Base-by-base conservation (phyloP, 2,888 invertebrate genomes). In the Drosophila macrospina region DNA sequence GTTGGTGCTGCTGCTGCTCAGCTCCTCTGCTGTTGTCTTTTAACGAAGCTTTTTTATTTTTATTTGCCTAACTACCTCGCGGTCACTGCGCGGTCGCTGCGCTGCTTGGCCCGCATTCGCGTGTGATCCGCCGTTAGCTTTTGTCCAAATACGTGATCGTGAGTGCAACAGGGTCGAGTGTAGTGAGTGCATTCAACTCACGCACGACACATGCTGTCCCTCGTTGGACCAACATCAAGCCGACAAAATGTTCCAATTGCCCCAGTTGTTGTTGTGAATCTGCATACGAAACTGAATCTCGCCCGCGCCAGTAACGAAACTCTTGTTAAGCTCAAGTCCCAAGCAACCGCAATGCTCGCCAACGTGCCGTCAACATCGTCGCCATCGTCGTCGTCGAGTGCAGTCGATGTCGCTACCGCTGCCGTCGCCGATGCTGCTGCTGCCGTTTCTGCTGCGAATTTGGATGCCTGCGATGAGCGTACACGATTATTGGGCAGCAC, bases 381-480 rank as follows among this genome's bases (percentile, higher is more conserved):
- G 32, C 61, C 69, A 65, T 74, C 70, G 24, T 55, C 62, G 42
- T 50, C 45, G 28, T 60, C 69, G 36, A 54, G 51, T 64, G 62
- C 66, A 36, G 65, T 44, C 45, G 36, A 60, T 16, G 61, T 11
- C 44, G 34, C 70, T 20, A 42, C 57, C 15, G 32, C 60, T 45
- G 57, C 42, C 28, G 56, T 15, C 37, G 41, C 3, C 20, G 20
- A 1, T 20, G 20, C 20, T 20, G 20, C 52, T 20, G 48, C 41
- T 20, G 57, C 24, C n/a, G 39, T 45, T 34, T 20, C 47, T 4
- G 39, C 59, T 10, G 42, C 24, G 8, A 28, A 28, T 28, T 32
- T 50, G 24, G 86, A 80, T 13, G 59, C 47, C 57, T 88, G 88
- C 57, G 91, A 91, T 69, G 91, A 90, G 74, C 91, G 90, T 66